These are phyloP conservation scores for Sinocyclocheilus anophthalmus DNA, from an alignment of 2,113 vertebrate genomes.

Conservation along the genomic window DNA sequence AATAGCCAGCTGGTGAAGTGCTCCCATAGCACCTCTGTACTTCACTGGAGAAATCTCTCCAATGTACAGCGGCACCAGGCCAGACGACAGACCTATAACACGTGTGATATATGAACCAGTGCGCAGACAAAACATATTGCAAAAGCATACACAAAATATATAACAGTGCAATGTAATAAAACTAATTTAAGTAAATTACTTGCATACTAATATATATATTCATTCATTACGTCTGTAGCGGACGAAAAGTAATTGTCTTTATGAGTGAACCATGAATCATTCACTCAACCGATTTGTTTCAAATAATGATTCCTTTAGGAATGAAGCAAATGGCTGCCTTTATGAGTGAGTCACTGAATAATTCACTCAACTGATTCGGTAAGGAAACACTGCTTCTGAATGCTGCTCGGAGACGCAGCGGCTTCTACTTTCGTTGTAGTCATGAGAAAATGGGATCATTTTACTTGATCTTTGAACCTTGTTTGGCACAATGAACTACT, in stretches of 20 bases:
- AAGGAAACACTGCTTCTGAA: neutral
- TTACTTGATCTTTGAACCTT: neutral
- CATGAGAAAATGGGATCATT: neutral
- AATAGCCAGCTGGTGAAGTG: conserved; percentile 87
- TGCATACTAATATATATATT: neutral
- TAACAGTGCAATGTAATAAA: neutral
- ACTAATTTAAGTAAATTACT: neutral
- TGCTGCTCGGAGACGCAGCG: neutral
- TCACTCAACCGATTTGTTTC: neutral
- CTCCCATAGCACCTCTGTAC: conserved; percentile 90
- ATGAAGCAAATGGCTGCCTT: too few species aligned
- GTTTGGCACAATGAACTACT: too few species aligned
- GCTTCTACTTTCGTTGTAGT: neutral
- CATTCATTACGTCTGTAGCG: too few species aligned
- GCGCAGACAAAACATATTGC: neutral
- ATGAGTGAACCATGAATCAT: neutral
- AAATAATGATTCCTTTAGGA: too few species aligned
- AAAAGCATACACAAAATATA: too few species aligned
- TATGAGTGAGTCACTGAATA: too few species aligned
- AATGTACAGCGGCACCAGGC: conserved; percentile 93
- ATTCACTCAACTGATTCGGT: neutral
- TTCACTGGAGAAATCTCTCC: conserved; percentile 92
- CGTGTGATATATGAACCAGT: neutral
- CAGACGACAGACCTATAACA: conserved; percentile 85
- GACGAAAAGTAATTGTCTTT: too few species aligned